These are phyloP conservation scores for Platalea minor DNA, from an alignment of 2,797 vertebrate species.

Conservation along the genomic window DNA sequence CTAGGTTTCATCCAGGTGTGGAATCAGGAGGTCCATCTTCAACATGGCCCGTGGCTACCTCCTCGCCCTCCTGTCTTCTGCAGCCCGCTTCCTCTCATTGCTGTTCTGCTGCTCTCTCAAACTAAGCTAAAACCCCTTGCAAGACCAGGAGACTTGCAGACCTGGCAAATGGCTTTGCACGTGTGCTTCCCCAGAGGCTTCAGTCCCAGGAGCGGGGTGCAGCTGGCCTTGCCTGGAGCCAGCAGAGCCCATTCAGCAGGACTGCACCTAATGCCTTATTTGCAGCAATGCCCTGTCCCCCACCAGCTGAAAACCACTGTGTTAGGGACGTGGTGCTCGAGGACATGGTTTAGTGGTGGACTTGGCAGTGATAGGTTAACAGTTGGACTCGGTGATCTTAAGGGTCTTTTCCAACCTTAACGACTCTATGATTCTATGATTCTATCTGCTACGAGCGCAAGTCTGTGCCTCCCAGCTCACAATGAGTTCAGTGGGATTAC, in stretches of 20 bases:
- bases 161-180: not conserved
- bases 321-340: not conserved
- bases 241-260: not conserved
- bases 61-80: not conserved
- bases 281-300: not conserved
- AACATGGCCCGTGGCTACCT: fast-evolving
- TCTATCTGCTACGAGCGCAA: not conserved
- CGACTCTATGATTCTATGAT: too few relatives aligned
- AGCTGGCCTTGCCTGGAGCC: not conserved
- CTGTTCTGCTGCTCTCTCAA: not conserved
- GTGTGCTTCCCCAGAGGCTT: not conserved
- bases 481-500: not conserved
- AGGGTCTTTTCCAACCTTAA: too few relatives aligned
- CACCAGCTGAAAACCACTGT: not conserved
- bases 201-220: not conserved
- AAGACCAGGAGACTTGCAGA: not conserved
- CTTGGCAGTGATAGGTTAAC: too few relatives aligned
- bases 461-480: not conserved
- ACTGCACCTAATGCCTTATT: not conserved
- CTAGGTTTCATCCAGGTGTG: not conserved
- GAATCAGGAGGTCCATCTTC: not conserved
- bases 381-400: too few relatives aligned
- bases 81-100: not conserved
- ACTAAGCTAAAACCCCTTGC: not conserved
- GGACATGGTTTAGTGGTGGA: too few relatives aligned